phyloP scores from a whole-genome alignment of 2,113 vertebrate species.

The Chloropsis hardwickii region DNA sequence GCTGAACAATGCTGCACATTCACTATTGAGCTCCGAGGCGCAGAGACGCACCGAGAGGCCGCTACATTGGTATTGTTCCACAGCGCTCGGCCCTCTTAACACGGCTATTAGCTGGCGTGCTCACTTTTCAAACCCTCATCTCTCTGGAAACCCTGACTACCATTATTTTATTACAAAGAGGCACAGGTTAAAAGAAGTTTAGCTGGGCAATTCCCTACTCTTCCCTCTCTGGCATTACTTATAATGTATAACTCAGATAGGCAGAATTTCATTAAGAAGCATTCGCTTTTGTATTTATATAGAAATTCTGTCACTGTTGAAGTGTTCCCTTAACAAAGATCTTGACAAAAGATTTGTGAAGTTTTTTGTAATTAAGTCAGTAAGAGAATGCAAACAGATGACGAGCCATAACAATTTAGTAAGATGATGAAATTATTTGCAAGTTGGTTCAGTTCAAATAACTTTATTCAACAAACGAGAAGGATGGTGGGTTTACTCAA shows the following conservation, averaged over 20 bases:
- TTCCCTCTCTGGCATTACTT: background rate
- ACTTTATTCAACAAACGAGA: background rate
- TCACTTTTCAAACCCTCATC: slow-evolving; percentile 47
- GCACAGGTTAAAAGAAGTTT: slow-evolving; percentile 17
- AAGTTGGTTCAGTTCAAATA: background rate
- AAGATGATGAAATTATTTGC: background rate
- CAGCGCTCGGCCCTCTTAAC: background rate
- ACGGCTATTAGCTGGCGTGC: slow-evolving; percentile 24
- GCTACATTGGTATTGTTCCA: background rate
- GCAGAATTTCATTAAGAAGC: background rate
- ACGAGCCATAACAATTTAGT: background rate
- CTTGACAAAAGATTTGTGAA: background rate
- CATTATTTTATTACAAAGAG: slow-evolving; percentile 29
- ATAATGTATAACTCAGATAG: background rate
- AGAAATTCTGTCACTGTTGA: background rate
- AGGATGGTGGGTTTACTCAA: background rate
- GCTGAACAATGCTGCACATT: slow-evolving; percentile 28
- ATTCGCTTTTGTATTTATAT: background rate
- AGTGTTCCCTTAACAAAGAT: background rate
- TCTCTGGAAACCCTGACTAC: slow-evolving; percentile 43
- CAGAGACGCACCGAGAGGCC: background rate
- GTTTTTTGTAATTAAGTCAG: background rate
- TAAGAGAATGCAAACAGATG: background rate
- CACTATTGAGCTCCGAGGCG: background rate
- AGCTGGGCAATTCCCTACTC: background rate